These are phyloP conservation scores for Lycocorax pyrrhopterus DNA, from an alignment of 2,113 vertebrate genomes.

Conservation along the genomic window DNA sequence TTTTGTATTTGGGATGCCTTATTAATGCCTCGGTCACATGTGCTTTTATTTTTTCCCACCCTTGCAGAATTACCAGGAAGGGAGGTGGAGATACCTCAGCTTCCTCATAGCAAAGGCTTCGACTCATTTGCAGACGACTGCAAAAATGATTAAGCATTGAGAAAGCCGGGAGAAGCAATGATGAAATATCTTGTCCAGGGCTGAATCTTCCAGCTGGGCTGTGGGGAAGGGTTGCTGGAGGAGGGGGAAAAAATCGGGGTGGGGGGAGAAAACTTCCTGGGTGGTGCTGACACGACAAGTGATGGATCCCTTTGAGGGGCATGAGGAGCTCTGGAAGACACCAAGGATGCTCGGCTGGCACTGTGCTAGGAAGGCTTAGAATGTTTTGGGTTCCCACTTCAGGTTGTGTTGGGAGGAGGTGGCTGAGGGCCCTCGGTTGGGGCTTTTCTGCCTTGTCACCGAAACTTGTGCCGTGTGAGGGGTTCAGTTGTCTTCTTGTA, in stretches of 20 bases:
- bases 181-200: conserved; percentile 5
- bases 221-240: not conserved
- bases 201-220: not conserved
- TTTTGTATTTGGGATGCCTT: conserved; percentile 38
- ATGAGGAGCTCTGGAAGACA: not conserved
- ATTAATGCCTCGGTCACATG: conserved; percentile 31
- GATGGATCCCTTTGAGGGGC: not conserved
- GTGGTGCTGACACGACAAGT: not conserved
- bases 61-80: conserved; percentile 23
- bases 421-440: not conserved
- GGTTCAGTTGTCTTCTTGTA: not conserved
- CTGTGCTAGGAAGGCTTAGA: not conserved
- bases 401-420: not conserved
- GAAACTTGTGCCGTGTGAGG: not conserved
- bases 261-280: not conserved
- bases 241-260: not conserved
- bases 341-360: not conserved
- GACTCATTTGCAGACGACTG: conserved; percentile 44
- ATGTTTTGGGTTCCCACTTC: not conserved
- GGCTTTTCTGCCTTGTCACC: not conserved
- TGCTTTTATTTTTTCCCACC: conserved; percentile 29
- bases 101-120: conserved; percentile 47
- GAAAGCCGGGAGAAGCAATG: conserved; percentile 19
- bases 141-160: conserved; percentile 43
- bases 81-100: conserved; percentile 17